Evolutionary conservation across 2,113 vertebrate genomes (phyloP), one percentile per base, ranked within the genome.

Genomic region (Stigmatopora nigra): DNA sequence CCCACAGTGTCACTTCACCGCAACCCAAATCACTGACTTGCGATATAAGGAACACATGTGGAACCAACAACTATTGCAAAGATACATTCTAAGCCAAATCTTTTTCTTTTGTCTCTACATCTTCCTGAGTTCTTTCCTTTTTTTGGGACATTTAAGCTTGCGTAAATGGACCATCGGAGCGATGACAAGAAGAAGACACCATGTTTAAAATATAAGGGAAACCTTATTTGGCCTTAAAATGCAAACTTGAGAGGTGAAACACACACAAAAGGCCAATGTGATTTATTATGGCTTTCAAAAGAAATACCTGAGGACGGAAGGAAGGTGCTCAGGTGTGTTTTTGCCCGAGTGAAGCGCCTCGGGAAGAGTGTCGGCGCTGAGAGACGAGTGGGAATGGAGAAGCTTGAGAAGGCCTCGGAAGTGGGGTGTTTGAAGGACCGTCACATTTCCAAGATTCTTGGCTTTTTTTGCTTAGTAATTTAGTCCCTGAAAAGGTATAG

Each of bases 21-120:
- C 92, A 85, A 92, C 90, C 68, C 90, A 72, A 76, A 92, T 92
- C 73, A 91, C 89, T 68, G 91, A 66, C 63, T 71, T 86, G 78
- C 77, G 78, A 80, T 74, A 79, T 64, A 48, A 52, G 25, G 22
- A 51, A 48, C 82, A 79, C 72, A 80, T 75, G 73, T 77, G 78
- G 71, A 74, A 51, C 58, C 73, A 74, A 72, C 48, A 68, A 76
- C 71, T 52, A 59, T 70, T 70, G 36, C 62, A 8, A 71, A 63
- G 22, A 55, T 41, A 46, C 38, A 67, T 72, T 72, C 63, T 67
- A 31, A 76, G 49, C 49, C 69, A 75, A 47, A 17, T 53, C 47
- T 19, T 31, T 63, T 73, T 44, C 59, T 65, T 63, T 20, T 17
- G 41, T 13, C 13, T 25, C 14, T 10, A 49, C 46, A 35, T 69